Conservation (phyloP, 2,797 vertebrate genomes). For the Myotis findleyi region DNA sequence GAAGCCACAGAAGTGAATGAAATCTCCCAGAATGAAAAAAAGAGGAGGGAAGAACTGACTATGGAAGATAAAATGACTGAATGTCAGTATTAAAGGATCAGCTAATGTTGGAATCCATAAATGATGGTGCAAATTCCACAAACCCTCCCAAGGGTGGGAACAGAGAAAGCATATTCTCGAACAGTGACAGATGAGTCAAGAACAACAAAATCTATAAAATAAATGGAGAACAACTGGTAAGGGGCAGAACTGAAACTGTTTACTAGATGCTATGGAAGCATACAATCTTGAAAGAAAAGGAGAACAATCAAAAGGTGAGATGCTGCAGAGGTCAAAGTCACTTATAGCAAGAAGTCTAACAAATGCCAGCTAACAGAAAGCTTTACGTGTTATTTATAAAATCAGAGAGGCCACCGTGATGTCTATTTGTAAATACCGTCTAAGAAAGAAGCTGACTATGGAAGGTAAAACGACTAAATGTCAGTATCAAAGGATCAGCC, state of each 20-base stretch:
- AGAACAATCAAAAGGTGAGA: not conserved
- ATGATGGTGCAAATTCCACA: not conserved
- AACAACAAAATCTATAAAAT: constrained; percentile 18
- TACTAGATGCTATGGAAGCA: not conserved
- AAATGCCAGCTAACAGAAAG: not conserved
- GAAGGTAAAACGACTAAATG: not conserved
- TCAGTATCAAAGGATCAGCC: not conserved
- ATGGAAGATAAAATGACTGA: not conserved
- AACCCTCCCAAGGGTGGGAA: not conserved
- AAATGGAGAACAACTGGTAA: not conserved
- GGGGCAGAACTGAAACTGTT: not conserved
- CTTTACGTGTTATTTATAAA: not conserved
- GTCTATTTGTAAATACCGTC: not conserved
- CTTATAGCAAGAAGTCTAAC: not conserved
- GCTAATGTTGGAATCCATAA: not conserved
- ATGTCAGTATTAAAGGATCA: not conserved
- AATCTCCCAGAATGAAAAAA: not conserved
- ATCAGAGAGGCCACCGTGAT: not conserved
- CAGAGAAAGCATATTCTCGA: not conserved
- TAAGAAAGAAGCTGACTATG: not conserved
- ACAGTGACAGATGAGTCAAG: not conserved
- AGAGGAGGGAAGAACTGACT: not conserved
- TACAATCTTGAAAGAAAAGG: not conserved
- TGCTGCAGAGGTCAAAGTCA: not conserved
- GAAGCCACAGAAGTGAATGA: not conserved